These are phyloP conservation scores for Drosophila hamatofila DNA, from an alignment of 2,888 invertebrate genomes.

Conservation along the genomic window DNA sequence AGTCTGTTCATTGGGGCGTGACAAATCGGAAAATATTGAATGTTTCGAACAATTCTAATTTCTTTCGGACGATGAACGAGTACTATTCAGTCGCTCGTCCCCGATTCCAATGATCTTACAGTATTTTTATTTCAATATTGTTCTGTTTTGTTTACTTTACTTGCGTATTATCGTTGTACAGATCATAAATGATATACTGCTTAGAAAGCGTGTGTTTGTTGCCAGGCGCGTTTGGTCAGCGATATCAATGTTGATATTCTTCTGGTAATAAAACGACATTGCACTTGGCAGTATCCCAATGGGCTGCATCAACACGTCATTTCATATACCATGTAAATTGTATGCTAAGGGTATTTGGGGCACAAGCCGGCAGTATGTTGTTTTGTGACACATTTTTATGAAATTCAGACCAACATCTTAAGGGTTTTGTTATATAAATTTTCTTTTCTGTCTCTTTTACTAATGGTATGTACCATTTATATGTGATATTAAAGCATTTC, in stretches of 20 bases:
- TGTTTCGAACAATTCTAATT: too few species aligned
- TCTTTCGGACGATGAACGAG: not conserved
- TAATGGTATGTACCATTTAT: too few species aligned
- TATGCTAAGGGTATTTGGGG: not conserved
- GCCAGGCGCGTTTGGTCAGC: constrained; percentile 7
- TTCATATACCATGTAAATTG: constrained; percentile 32
- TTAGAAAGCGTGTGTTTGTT: constrained; percentile 34
- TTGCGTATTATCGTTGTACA: not conserved
- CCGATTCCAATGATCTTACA: not conserved
- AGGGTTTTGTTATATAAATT: too few species aligned
- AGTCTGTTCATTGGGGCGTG: too few species aligned
- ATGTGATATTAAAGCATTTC: too few species aligned
- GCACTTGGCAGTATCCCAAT: constrained; percentile 42
- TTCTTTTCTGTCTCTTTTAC: too few species aligned
- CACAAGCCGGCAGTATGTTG: too few species aligned
- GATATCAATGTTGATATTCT: constrained; percentile 40
- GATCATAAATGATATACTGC: constrained; percentile 24
- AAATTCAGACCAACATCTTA: too few species aligned
- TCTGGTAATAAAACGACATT: constrained; percentile 31
- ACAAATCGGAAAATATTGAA: too few species aligned
- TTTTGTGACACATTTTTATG: too few species aligned
- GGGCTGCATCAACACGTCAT: constrained; percentile 28
- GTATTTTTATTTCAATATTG: not conserved
- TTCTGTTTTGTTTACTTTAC: not conserved
- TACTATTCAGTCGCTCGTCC: not conserved